These are phyloP conservation scores for Copidosoma aretas DNA, from an alignment of 2,888 invertebrate species.

Conservation along the genomic window DNA sequence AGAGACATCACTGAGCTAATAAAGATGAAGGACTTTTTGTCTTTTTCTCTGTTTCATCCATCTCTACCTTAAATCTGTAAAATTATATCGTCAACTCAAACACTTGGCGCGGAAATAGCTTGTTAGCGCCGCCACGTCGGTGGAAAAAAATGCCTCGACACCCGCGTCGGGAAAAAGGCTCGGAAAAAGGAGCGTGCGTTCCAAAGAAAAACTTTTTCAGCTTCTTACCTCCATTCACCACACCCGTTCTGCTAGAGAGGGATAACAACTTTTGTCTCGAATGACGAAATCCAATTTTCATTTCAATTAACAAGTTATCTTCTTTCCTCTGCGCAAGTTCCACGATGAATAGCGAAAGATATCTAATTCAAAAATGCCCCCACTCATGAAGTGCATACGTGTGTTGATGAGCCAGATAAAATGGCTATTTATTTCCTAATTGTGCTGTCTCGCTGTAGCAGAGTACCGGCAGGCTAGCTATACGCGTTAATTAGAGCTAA, in stretches of 20 bases:
- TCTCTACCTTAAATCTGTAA: neutral
- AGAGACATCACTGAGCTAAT: too few species aligned
- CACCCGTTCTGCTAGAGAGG: neutral
- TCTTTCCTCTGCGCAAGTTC: neutral
- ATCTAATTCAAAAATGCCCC: too few species aligned
- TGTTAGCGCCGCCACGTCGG: constrained; percentile 12
- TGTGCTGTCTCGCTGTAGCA: too few species aligned
- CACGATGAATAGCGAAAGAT: neutral
- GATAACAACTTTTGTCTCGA: neutral
- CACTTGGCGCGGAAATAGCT: constrained; percentile 21
- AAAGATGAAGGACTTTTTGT: too few species aligned
- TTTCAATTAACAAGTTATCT: neutral
- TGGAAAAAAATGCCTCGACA: neutral
- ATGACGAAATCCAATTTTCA: neutral
- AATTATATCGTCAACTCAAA: constrained; percentile 16
- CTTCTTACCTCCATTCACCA: neutral
- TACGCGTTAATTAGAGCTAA: constrained; percentile 10
- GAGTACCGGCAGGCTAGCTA: neutral
- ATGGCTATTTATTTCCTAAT: too few species aligned
- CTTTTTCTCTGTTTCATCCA: neutral
- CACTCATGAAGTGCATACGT: too few species aligned
- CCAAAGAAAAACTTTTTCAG: neutral
- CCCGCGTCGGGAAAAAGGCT: neutral
- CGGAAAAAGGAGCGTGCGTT: neutral
- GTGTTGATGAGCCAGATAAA: too few species aligned